Evolutionary conservation across 2,113 vertebrate species (phyloP).

Genomic region (Scolopax mira): DNA sequence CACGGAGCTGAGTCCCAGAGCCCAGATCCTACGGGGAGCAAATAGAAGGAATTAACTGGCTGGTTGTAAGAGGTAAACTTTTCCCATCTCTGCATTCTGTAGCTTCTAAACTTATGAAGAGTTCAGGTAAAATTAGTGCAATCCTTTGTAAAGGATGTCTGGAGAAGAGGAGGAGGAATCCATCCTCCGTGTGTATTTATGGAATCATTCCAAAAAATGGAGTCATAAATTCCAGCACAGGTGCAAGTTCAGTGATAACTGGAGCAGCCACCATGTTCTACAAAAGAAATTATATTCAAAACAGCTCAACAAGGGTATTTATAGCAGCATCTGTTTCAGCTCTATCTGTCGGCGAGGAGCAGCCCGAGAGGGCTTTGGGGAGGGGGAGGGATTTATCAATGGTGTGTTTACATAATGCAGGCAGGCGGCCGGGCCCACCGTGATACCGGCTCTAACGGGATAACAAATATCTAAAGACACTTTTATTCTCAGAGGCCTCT

Average conservation of each 20-base stretch:
- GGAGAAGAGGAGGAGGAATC: background rate
- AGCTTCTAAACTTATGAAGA: background rate
- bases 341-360: slow-evolving; percentile 42
- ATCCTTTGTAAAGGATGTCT: background rate
- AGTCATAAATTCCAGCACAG: slow-evolving; percentile 14
- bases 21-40: background rate
- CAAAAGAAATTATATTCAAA: slow-evolving; percentile 48
- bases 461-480: slow-evolving; percentile 62
- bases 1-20: fast-evolving
- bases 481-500: slow-evolving; percentile 61
- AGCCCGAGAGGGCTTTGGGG: slow-evolving; percentile 34
- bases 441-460: slow-evolving; percentile 50
- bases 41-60: background rate
- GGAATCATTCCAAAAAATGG: background rate
- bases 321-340: slow-evolving; percentile 71
- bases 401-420: slow-evolving; percentile 62
- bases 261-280: slow-evolving; percentile 29
- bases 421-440: slow-evolving; percentile 57
- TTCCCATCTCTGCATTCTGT: background rate
- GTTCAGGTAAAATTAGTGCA: background rate
- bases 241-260: slow-evolving; percentile 23
- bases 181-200: background rate
- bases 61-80: background rate
- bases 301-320: slow-evolving; percentile 58
- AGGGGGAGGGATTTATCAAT: slow-evolving; percentile 64